Conservation (phyloP, 2,113 vertebrate species). For the Lophochroa leadbeateri region DNA sequence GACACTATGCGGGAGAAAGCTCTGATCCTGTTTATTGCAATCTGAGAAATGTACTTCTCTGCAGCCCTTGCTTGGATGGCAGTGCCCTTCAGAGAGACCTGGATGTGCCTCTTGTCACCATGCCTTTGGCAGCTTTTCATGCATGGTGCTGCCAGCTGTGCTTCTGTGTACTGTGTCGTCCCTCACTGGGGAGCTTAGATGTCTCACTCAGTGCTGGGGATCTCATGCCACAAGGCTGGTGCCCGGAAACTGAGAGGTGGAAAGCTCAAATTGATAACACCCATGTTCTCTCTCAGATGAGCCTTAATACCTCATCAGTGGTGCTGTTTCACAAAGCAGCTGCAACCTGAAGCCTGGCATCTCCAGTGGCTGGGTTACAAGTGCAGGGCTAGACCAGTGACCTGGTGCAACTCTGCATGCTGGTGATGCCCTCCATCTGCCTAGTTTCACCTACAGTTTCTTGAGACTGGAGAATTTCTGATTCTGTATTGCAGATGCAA, state of each 20-base stretch:
- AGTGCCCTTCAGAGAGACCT: background rate
- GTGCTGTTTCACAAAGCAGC: background rate
- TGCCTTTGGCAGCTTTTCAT: background rate
- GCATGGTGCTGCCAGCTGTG: background rate
- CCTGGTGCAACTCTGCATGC: fast-evolving
- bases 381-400: background rate
- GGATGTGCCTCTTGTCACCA: fast-evolving
- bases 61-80: background rate
- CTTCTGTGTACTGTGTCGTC: fast-evolving
- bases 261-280: background rate
- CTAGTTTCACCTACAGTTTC: background rate
- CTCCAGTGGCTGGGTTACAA: background rate
- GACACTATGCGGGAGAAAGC: background rate
- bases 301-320: background rate
- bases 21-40: background rate
- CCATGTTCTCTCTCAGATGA: background rate
- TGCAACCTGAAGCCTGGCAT: background rate
- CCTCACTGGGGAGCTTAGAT: fast-evolving
- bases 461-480: background rate
- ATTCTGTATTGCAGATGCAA: background rate
- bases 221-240: background rate
- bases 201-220: background rate
- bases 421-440: background rate
- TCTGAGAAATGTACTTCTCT: background rate
- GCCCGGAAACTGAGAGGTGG: background rate